phyloP scores from a whole-genome alignment of 2,888 invertebrate species.

The Gari tellinella region DNA sequence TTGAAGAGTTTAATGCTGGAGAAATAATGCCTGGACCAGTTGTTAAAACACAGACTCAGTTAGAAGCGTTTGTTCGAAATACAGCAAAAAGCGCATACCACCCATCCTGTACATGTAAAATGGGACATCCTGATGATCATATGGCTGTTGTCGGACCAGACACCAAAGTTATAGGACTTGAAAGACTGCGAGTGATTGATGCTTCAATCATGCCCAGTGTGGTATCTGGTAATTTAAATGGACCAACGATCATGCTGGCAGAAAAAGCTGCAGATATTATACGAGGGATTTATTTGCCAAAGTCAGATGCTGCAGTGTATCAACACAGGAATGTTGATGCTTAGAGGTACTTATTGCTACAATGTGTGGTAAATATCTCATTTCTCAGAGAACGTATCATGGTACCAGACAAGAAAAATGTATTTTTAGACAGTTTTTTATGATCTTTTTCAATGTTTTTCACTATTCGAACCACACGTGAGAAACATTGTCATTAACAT shows the following conservation, averaged over 20 bases:
- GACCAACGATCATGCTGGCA: constrained; percentile 86
- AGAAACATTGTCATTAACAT: no score
- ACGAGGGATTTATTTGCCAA: constrained; percentile 81
- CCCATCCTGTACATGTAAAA: constrained; percentile 91
- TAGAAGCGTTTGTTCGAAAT: constrained; percentile 82
- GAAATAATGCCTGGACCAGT: constrained; percentile 76
- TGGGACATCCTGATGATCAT: constrained; percentile 86
- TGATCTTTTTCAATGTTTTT: no score
- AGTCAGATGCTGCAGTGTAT: constrained; percentile 80
- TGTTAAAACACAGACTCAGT: constrained; percentile 79
- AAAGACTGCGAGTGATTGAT: constrained; percentile 90
- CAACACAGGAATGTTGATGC: constrained; percentile 62
- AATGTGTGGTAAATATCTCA: no score
- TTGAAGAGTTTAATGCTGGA: constrained; percentile 77
- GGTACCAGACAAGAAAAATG: no score
- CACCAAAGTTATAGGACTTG: constrained; percentile 85
- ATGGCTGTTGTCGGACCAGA: constrained; percentile 89
- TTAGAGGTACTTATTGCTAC: no score
- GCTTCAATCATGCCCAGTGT: constrained; percentile 92
- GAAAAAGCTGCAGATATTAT: no score
- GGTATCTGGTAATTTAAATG: constrained; percentile 90
- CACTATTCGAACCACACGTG: no score
- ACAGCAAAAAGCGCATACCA: constrained; percentile 89
- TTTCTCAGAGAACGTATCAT: no score
- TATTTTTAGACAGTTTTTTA: no score